Base-by-base conservation (phyloP, 2,888 invertebrate species). In the Apoderus coryli region DNA sequence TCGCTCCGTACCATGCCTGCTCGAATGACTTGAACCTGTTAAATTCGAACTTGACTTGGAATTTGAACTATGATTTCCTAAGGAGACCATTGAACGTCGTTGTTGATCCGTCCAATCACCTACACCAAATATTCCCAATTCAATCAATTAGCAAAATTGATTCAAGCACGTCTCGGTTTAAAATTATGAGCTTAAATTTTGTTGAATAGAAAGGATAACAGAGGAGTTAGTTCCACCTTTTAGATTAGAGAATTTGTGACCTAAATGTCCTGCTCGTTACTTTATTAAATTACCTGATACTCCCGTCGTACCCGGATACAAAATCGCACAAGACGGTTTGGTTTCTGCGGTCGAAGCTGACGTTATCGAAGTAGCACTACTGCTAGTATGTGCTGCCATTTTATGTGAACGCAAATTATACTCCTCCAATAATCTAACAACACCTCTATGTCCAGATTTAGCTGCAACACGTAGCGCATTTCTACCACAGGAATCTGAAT, bases 401-500 rank as follows among this genome's bases (percentile, higher is more conserved):
- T 56, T 53, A 33, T 54, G 54, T 6, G 52, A 45, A 31, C 53
- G 42, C 4, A 55, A 49, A 34, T 53, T 58, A 57, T 72, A 72
- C 25, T 78, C 74, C 56, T 85, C 85, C 44, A 80, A 65, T 46
- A 79, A 66, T 41, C 77, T 70, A 34, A 81, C 79, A 39, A 92
- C 86, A 44, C 76, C 77, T 35, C 76, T 72, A 58, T 92, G 90
- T 0, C 90, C 90, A 1, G 88, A 86, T 45, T 90, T 85, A 43
- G 86, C 76, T 3, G 92, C 92, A 12, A 93, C 84, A 46, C 88
- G 76, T 9, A 84, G 70, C 0, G 86, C 85, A 23, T 85, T 86
- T 11, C 86, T 69, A 43, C 85, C 86, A 48, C 84, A 86, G 35
- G 82, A 77, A 49, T 85, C 85, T 0, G 82, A 82, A 47, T 85